These are phyloP conservation scores for Oryctolagus cuniculus DNA, from an alignment of 2,113 vertebrate species.

Conservation along the genomic window mOryCun1.1 NC_091436.1:6911501-6912000, in stretches of 20 bases:
- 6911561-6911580: not conserved
- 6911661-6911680: conserved; percentile 61
- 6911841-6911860: conserved; percentile 77
- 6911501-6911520: not conserved
- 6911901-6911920: not conserved
- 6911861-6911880: conserved; percentile 63
- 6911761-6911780: conserved; percentile 62
- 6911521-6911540: conserved; percentile 52
- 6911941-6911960: not conserved
- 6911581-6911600: conserved; percentile 48
- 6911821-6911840: conserved; percentile 68
- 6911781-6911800: conserved; percentile 75
- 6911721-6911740: conserved; percentile 71
- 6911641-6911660: conserved; percentile 62
- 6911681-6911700: conserved; percentile 71
- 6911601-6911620: conserved; percentile 43
- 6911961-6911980: not conserved
- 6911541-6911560: not conserved
- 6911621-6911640: not conserved
- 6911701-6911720: conserved; percentile 71
- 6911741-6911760: conserved; percentile 79
- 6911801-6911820: conserved; percentile 65
- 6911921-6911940: rapidly evolving
- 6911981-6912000: not conserved
- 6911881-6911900: conserved; percentile 15